Percentiles rank a stretch among this genome's conserved stretches.
phyloP scores from a whole-genome alignment of 2,888 invertebrate genomes.

The Campaea margaritaria region DNA sequence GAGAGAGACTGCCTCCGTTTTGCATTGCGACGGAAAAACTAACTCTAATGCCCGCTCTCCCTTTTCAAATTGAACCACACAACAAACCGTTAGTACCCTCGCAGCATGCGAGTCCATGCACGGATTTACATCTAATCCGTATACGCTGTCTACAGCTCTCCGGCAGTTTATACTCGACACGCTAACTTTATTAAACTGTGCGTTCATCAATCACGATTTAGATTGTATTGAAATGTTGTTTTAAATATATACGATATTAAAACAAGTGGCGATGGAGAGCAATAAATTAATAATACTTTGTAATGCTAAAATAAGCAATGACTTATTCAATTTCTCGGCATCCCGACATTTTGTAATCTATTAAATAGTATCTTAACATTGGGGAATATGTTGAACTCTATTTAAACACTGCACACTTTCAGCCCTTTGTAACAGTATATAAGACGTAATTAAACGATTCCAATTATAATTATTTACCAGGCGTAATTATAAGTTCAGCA shows the following conservation, averaged over 20 bases:
- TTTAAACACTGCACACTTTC: neutral
- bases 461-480: neutral
- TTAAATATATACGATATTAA: conserved; percentile 14
- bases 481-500: neutral
- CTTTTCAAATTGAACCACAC: conserved; percentile 43
- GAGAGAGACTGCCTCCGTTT: too few species aligned
- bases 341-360: neutral
- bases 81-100: conserved; percentile 59
- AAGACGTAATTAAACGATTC: too few species aligned
- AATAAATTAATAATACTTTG: too few species aligned
- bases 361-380: neutral
- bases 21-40: neutral
- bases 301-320: neutral
- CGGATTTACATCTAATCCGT: conserved; percentile 78
- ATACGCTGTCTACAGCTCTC: conserved; percentile 64
- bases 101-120: conserved; percentile 67
- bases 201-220: conserved; percentile 34
- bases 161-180: conserved; percentile 60
- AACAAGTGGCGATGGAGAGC: too few species aligned
- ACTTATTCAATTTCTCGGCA: too few species aligned
- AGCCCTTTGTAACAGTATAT: too few species aligned
- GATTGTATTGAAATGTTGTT: conserved; percentile 26
- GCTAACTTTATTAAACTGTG: conserved; percentile 77
- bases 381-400: too few species aligned
- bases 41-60: neutral